Conservation (phyloP, 2,797 vertebrate species). For the Astyanax mexicanus region DNA sequence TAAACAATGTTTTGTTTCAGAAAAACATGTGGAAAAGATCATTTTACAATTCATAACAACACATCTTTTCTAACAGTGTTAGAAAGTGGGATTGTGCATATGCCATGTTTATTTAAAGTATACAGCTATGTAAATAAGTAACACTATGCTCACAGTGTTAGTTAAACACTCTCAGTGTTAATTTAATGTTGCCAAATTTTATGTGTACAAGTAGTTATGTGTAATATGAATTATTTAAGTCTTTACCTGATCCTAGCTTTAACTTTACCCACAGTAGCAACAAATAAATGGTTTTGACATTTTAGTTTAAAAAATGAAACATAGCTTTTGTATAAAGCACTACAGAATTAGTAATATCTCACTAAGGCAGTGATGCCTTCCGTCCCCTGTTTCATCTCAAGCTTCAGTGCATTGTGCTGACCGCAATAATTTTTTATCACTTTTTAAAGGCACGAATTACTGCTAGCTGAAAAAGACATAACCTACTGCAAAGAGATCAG, state of each 20-base stretch:
- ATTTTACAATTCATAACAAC: background rate
- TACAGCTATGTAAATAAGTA: too few species aligned
- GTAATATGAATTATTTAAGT: background rate
- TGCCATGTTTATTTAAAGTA: background rate
- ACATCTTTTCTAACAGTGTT: too few species aligned
- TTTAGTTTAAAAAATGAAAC: background rate
- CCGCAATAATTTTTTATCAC: conserved; percentile 15
- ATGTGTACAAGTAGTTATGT: too few species aligned
- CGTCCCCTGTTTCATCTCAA: conserved; percentile 54
- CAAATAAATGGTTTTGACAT: background rate
- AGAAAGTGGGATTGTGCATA: background rate
- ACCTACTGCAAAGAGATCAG: background rate
- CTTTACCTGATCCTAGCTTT: background rate
- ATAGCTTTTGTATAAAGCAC: background rate
- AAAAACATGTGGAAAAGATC: conserved; percentile 6
- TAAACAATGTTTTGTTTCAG: conserved; percentile 10
- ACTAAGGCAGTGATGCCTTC: conserved; percentile 57
- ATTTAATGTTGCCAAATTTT: too few species aligned
- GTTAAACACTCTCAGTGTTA: too few species aligned
- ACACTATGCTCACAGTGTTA: too few species aligned
- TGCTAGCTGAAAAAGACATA: conserved; percentile 20
- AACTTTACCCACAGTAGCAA: background rate
- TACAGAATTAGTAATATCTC: conserved; percentile 57
- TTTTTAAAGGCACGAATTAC: conserved; percentile 17
- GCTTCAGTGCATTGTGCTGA: conserved; percentile 62